A percentile compares a stretch with the other conserved stretches of the same genome.
Conservation (phyloP, 2,797 vertebrate genomes). For the Notolabrus celidotus region DNA sequence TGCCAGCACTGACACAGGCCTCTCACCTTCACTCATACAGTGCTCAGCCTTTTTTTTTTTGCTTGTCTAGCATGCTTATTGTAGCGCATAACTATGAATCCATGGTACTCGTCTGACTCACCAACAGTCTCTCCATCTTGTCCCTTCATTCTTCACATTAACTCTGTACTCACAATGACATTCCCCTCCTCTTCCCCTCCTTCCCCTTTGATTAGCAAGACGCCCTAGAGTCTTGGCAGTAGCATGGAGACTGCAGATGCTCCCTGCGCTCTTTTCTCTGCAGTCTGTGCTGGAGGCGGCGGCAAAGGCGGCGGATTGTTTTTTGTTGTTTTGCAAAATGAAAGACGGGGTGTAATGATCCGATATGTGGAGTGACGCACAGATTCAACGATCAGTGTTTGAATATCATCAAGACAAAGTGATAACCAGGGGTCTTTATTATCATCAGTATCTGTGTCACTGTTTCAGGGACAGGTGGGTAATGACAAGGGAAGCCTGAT, state of each 20-base stretch:
- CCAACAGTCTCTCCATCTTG: constrained; percentile 60
- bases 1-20: background rate
- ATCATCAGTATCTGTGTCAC: too few species aligned
- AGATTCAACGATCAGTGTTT: background rate
- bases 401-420: background rate
- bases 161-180: constrained; percentile 51
- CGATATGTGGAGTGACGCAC: background rate
- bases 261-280: constrained; percentile 39
- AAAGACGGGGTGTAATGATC: background rate
- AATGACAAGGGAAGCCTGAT: too few species aligned
- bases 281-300: constrained; percentile 55
- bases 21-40: constrained; percentile 65
- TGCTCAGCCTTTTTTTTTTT: constrained; percentile 41
- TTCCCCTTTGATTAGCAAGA: constrained; percentile 38
- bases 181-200: constrained; percentile 33
- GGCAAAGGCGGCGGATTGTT: constrained; percentile 41
- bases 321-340: constrained; percentile 25
- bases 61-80: constrained; percentile 70
- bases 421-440: too few species aligned
- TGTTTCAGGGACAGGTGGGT: too few species aligned
- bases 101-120: constrained; percentile 65
- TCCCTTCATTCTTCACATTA: constrained; percentile 64
- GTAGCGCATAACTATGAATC: constrained; percentile 56
- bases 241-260: constrained; percentile 62
- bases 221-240: constrained; percentile 47